Evolutionary conservation across 2,888 invertebrate species (phyloP), one percentile per base, ranked within the genome.

Genomic region (Lysandra coridon): DNA sequence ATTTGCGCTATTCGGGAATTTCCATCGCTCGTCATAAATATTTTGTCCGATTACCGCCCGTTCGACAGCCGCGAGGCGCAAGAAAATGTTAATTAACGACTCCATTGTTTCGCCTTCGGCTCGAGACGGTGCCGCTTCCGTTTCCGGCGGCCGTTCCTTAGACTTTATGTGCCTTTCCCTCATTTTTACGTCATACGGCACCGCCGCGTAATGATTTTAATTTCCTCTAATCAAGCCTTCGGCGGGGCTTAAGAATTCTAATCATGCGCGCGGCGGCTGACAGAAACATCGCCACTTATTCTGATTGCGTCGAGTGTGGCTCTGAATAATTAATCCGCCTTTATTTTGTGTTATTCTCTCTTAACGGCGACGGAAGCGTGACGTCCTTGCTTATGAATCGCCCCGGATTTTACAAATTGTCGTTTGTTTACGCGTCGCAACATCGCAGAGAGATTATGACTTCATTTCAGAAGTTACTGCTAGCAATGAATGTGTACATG

Each of bases 81-180:
- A 96, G 96, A 96, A 96, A 96, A 96, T 96, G 96, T 96, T 96
- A 96, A 96, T 96, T 96, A 96, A 96, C 96, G 96, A 96, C 95
- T 95, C 96, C 95, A 96, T 96, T 96, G 96, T 96, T 96, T 96
- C 94, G 95, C 95, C 95, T 95, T 93, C 95, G 95, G 95, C 93
- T 91, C 93, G 95, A 95, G 94, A 94, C 93, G 95, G 94, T 95
- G 94, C 92, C 93, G 93, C 92, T 93, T 94, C 94, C 94, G 94
- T 90, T 92, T 93, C 94, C 94, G 93, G 88, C 90, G 90, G 91
- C 90, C 91, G 90, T 92, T 94, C 94, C 94, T 49, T 2, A 49
- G 49, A 49, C 49, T 49, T 94, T 94, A 93, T 93, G 93, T 92
- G 90, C 92, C 92, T 90, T 92, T 92, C 93, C 91, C 92, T 90